Conservation (phyloP, 2,797 vertebrate species). For the Thunnus albacares region DNA sequence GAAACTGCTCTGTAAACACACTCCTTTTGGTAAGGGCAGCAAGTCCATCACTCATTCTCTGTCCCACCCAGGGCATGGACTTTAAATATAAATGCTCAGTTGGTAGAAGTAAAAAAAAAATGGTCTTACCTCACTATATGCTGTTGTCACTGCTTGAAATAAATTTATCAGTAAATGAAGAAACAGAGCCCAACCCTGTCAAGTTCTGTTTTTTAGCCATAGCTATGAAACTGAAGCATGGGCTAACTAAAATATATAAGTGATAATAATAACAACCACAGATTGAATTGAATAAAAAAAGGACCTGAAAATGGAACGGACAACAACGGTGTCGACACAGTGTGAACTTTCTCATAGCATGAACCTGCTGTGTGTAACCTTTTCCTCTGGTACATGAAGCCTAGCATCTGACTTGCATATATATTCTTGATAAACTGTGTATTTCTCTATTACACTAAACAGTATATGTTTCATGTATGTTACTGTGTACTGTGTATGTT, state of each 20-base stretch:
- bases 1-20: slow-evolving; percentile 57
- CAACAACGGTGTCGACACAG: neutral
- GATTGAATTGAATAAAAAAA: neutral
- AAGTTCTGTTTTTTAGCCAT: neutral
- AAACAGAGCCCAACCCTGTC: neutral
- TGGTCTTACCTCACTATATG: neutral
- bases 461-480: neutral
- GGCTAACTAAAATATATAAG: neutral
- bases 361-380: neutral
- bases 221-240: neutral
- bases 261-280: neutral
- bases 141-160: slow-evolving; percentile 17
- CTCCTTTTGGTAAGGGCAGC: slow-evolving; percentile 46
- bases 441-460: neutral
- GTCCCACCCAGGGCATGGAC: slow-evolving; percentile 18
- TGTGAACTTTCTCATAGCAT: neutral
- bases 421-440: neutral
- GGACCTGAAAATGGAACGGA: neutral
- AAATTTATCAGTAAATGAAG: slow-evolving; percentile 32
- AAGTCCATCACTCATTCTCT: slow-evolving; percentile 51
- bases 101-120: slow-evolving; percentile 15
- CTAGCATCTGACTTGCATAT: too few relatives aligned
- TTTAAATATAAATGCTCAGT: slow-evolving; percentile 20
- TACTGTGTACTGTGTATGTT: neutral
- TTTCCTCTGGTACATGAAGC: neutral